Base-by-base conservation (phyloP, 1,140 invertebrate species). In the Nymphalis io region DNA sequence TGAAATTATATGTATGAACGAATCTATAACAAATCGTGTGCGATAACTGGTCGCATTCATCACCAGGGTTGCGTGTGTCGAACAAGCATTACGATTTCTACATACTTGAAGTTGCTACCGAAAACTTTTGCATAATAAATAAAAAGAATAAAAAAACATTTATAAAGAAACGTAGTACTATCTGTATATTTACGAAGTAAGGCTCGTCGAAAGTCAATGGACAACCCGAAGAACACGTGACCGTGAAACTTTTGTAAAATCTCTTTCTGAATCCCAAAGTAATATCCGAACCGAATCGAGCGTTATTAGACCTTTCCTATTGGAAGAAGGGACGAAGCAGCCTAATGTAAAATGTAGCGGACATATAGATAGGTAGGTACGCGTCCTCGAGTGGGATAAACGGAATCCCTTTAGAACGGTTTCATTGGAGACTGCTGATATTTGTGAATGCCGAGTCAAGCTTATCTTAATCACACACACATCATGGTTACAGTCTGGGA, bases 391-490 rank as follows among this genome's bases (percentile, higher is more conserved):
- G 21, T 15, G 51, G 51, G 51, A 21, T 55, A 55, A 55, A 55
- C 20, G 18, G 20, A 55, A 44, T 44, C 40, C 11, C 13, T 44
- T 55, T 55, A 55, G 51, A 18, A 5, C 16, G 51, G 21, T 21
- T 55, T 55, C 23, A 55, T 55, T 33, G 51, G n/a, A 27, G 23
- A 23, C 10, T 23, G 51, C 23, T 10, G 51, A 55, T 55, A 55
- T 27, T 55, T 55, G 23, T 27, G 21, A 27, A 27, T 15, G 51
- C 5, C 12, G 13, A n/a, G n/a, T n/a, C n/a, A n/a, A 12, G 13
- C 51, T 55, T 55, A 55, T 33, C 51, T 27, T 27, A 23, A 55
- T 55, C 51, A 12, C 51, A 6, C 51, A 55, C 51, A 15, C 51
- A 27, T 55, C 51, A 55, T 15, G 51, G 8, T 27, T 23, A 33